Conservation (phyloP, 1,140 invertebrate genomes). For the Teleopsis dalmanni region DNA sequence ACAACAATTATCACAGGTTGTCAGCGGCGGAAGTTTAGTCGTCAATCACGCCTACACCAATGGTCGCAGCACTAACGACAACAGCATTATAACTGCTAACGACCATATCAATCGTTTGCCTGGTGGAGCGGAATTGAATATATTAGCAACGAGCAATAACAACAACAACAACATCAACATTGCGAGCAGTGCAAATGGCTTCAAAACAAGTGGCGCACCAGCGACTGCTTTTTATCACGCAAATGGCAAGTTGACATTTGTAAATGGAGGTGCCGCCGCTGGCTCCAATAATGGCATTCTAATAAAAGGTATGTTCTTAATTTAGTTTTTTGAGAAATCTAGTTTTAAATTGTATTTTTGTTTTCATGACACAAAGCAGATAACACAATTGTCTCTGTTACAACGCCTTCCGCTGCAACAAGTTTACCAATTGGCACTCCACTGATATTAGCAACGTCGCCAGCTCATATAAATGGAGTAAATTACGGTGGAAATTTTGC, state of each 20-base stretch:
- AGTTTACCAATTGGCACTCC: neutral
- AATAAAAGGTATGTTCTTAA: conserved; percentile 6
- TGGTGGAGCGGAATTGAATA: conserved; percentile 11
- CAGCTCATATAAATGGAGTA: neutral
- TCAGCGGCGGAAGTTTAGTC: no score
- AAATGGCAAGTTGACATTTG: conserved; percentile 8
- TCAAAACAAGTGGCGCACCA: no score
- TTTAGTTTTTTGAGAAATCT: neutral
- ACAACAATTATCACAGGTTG: no score
- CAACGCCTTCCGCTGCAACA: neutral
- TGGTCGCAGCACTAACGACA: no score
- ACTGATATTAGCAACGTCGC: neutral
- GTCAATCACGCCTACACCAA: no score
- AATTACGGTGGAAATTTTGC: conserved; percentile 7
- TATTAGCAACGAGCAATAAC: conserved; percentile 1
- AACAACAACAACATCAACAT: neutral
- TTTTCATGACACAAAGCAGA: conserved; percentile 4
- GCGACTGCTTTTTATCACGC: conserved; percentile 10
- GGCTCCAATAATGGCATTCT: conserved; percentile 5
- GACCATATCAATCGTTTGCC: no score
- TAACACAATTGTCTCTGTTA: no score
- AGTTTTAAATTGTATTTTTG: neutral
- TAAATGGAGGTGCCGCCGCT: conserved; percentile 3
- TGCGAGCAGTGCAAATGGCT: no score
- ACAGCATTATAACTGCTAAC: no score